Percentiles rank a stretch among this genome's conserved stretches.
Conservation (phyloP, 1,140 invertebrate species). For the Aphaenogaster ashmeadi region DNA sequence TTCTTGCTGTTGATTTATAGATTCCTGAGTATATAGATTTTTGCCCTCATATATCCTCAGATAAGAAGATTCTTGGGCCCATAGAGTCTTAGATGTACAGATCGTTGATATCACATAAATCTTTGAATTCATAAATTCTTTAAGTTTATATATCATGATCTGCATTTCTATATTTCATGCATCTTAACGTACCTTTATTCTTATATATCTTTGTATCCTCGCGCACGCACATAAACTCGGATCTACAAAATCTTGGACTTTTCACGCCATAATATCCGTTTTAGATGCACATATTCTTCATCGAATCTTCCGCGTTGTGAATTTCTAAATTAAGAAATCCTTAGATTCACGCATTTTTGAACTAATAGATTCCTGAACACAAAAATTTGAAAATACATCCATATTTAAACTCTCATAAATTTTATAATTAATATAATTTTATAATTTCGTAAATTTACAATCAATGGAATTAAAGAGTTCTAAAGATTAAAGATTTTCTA, state of each 20-base stretch:
- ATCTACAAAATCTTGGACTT: constrained; percentile 6
- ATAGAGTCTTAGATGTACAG: constrained; percentile 51
- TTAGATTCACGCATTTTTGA: not conserved
- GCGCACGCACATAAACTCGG: constrained; percentile 30
- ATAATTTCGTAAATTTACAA: not conserved
- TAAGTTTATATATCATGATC: constrained; percentile 48
- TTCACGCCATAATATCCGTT: not conserved
- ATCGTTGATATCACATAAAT: constrained; percentile 58
- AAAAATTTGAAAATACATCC: not conserved
- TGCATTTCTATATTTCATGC: constrained; percentile 57
- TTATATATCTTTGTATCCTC: constrained; percentile 16
- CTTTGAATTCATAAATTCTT: constrained; percentile 47
- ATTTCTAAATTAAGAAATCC: not conserved
- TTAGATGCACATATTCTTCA: not conserved
- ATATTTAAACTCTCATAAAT: not conserved
- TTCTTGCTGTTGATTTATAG: constrained; percentile 50
- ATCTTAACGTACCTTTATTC: constrained; percentile 23
- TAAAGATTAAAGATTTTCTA: too few species aligned
- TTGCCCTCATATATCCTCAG: constrained; percentile 48
- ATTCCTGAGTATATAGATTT: constrained; percentile 52
- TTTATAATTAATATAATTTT: not conserved
- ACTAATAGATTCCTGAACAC: not conserved
- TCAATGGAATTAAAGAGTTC: not conserved
- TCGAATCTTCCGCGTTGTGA: not conserved
- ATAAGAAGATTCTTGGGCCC: constrained; percentile 52